A percentile compares a stretch with the other conserved stretches of the same genome.
These are phyloP conservation scores for Rafetus swinhoei DNA, from an alignment of 2,113 vertebrate species.

Conservation along the genomic window DNA sequence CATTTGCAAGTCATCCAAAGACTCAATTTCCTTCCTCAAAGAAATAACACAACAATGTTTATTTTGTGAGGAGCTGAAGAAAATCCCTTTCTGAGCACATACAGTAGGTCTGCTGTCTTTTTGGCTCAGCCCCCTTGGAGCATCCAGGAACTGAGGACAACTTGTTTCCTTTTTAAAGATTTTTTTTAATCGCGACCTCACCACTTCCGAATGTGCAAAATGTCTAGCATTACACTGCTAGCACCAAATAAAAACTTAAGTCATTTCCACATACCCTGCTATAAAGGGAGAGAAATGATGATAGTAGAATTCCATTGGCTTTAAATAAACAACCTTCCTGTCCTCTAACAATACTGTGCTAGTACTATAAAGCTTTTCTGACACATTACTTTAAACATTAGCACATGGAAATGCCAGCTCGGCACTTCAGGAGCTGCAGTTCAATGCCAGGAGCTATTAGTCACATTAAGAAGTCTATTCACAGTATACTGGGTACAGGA, in stretches of 20 bases:
- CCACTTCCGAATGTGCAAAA: constrained; percentile 68
- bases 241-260: constrained; percentile 59
- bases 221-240: constrained; percentile 52
- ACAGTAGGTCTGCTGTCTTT: constrained; percentile 30
- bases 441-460: constrained; percentile 64
- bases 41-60: constrained; percentile 44
- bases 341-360: constrained; percentile 62
- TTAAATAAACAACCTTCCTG: constrained; percentile 67
- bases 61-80: constrained; percentile 51
- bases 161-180: constrained; percentile 37
- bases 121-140: constrained; percentile 13
- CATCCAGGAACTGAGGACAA: constrained; percentile 54
- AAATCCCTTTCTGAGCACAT: constrained; percentile 25
- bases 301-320: constrained; percentile 61
- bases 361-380: constrained; percentile 70
- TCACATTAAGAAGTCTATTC: constrained; percentile 66
- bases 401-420: constrained; percentile 50
- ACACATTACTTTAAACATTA: constrained; percentile 72
- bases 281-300: constrained; percentile 64
- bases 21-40: constrained; percentile 73
- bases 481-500: not conserved
- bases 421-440: constrained; percentile 63
- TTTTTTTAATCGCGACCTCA: constrained; percentile 56
- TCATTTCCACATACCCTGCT: constrained; percentile 58
- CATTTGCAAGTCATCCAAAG: constrained; percentile 60